Conservation (phyloP, 1,140 invertebrate species). For the Rhagoletis zephyria region DNA sequence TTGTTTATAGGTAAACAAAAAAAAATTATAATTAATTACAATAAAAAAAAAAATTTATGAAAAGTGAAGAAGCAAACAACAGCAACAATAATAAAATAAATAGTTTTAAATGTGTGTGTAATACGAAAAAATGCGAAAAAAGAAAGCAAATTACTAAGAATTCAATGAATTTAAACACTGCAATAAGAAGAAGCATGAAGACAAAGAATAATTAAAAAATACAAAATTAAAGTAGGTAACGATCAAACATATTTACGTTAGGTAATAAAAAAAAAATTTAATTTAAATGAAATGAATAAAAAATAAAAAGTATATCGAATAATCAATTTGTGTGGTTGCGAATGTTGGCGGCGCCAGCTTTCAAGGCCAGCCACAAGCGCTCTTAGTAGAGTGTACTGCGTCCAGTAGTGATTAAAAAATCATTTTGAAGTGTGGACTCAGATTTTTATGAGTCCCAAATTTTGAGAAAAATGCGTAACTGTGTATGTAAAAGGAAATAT, state of each 20-base stretch:
- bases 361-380: neutral
- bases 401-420: conserved; percentile 41
- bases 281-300: conserved; percentile 28
- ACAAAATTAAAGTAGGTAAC: conserved; percentile 44
- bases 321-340: conserved; percentile 30
- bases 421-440: conserved; percentile 24
- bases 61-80: conserved; percentile 42
- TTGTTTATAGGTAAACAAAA: conserved; percentile 46
- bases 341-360: conserved; percentile 21
- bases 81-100: conserved; percentile 47
- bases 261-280: conserved; percentile 62
- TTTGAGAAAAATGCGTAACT: neutral
- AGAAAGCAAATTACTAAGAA: conserved; percentile 7
- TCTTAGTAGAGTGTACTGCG: conserved; percentile 13
- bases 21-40: neutral
- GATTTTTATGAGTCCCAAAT: conserved; percentile 45
- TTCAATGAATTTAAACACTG: conserved; percentile 54
- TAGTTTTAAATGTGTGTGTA: conserved; percentile 50
- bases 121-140: conserved; percentile 7
- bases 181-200: conserved; percentile 30
- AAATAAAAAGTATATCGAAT: conserved; percentile 42
- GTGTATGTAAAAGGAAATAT: neutral
- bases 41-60: neutral
- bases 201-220: conserved; percentile 55
- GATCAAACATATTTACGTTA: conserved; percentile 46